A percentile compares a stretch with the other conserved stretches of the same genome.
Conservation (phyloP, 2,113 vertebrate species). For the Isichthys henryi region DNA sequence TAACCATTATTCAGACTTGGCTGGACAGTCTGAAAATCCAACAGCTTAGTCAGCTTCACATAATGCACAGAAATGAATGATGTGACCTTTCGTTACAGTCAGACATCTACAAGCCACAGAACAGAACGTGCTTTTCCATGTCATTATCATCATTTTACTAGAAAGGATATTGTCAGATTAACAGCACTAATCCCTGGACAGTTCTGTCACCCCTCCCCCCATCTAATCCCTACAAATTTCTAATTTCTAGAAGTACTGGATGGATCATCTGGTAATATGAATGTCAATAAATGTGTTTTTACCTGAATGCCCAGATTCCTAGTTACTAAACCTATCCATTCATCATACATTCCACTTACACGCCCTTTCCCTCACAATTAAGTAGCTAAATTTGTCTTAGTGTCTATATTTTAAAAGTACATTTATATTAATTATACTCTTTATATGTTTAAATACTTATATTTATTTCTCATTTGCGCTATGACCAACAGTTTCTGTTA, state of each 20-base stretch:
- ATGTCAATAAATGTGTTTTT: not conserved
- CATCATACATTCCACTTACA: not conserved
- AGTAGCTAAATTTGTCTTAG: not conserved
- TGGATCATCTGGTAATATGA: not conserved
- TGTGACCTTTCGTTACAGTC: not conserved
- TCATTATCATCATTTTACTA: not conserved
- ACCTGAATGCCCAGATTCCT: not conserved
- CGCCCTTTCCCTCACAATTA: not conserved
- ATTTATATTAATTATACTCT: not conserved
- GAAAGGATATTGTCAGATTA: not conserved
- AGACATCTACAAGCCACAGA: not conserved
- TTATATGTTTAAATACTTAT: not conserved
- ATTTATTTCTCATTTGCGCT: not conserved
- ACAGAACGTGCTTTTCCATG: not conserved
- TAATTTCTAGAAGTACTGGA: not conserved
- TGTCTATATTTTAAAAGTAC: not conserved
- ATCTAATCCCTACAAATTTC: not conserved
- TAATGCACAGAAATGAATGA: not conserved
- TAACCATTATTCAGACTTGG: not conserved
- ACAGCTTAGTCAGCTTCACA: not conserved
- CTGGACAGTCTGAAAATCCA: not conserved
- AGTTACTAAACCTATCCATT: not conserved
- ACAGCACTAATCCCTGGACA: not conserved
- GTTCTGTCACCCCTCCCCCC: not conserved
- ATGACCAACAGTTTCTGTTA: not conserved